Percentiles rank a stretch among this genome's conserved stretches.
phyloP scores from a whole-genome alignment of 2,113 vertebrate species.

The Rissa tridactyla region DNA sequence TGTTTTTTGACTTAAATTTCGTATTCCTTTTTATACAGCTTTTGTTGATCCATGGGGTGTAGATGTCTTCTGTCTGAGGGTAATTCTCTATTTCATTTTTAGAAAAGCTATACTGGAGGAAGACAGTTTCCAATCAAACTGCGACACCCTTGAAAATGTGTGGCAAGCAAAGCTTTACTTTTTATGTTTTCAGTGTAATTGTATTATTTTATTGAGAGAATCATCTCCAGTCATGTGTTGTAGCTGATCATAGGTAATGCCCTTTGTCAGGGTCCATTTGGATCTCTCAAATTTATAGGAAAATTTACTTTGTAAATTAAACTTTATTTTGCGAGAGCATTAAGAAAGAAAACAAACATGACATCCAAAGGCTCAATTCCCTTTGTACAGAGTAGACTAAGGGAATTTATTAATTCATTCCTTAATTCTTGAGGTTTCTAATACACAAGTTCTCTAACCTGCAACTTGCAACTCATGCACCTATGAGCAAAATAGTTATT shows the following conservation, averaged over 20 bases:
- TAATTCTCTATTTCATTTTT: not conserved
- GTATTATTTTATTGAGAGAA: not conserved
- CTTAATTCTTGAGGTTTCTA: not conserved
- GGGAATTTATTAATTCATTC: not conserved
- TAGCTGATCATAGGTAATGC: not conserved
- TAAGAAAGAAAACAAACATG: not conserved
- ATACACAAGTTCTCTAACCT: not conserved
- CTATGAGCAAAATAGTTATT: not conserved
- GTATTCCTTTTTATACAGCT: not conserved
- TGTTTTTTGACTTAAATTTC: not conserved
- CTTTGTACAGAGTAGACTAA: not conserved
- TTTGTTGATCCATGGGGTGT: not conserved
- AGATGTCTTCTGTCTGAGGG: not conserved
- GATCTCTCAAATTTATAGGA: not conserved
- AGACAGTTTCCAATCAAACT: not conserved
- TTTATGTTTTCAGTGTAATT: not conserved
- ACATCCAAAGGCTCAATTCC: not conserved
- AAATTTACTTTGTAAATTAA: not conserved
- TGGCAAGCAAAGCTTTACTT: not conserved
- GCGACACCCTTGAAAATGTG: not conserved
- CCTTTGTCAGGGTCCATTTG: not conserved
- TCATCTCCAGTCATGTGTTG: accelerated
- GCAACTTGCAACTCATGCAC: not conserved
- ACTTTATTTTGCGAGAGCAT: not conserved
- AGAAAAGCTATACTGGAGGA: not conserved